Evolutionary conservation across 2,888 invertebrate genomes (phyloP), one percentile per base, ranked within the genome.

Genomic region (Acronicta psi): DNA sequence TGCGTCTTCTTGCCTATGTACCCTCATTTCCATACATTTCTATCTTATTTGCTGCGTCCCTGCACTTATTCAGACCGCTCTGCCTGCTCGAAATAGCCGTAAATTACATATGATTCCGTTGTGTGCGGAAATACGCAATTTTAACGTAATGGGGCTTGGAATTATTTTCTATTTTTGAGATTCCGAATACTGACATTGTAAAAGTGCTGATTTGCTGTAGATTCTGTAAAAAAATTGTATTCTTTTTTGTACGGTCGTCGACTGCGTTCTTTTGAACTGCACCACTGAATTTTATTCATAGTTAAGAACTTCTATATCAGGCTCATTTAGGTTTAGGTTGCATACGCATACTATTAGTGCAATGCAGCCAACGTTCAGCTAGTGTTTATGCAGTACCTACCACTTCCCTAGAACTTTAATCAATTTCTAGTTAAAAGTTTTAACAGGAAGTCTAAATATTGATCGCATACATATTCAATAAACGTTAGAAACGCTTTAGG

Each of bases 251-350:
- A n/a, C n/a, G n/a, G n/a, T n/a, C n/a, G n/a, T n/a, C n/a, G n/a
- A n/a, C n/a, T n/a, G n/a, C n/a, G n/a, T 59, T 55, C 60, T 50
- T 50, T 58, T 25, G 31, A 64, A 59, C 58, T 69, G 68, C 59
- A 46, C 54, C 49, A 54, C 70, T 79, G 67, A 80, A 75, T 82
- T 74, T 78, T 50, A 66, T 76, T 78, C 74, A 59, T 76, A 61
- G 49, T 67, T 73, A 68, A 59, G 25, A 10, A 10, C 3, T 25
- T 25, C 0, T 25, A 1, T 23, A 20, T 20, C 2, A 20, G 20
- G 5, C 20, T 20, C 2, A 20, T 20, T 20, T 20, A 20, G 20
- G 5, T 20, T 20, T 20, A 20, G 5, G 20, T n/a, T n/a, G n/a
- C n/a, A n/a, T n/a, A n/a, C n/a, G n/a, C n/a, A n/a, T n/a, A n/a